These are phyloP conservation scores for Drosophila prolongata DNA, from an alignment of 2,888 invertebrate genomes.

Conservation along the genomic window DNA sequence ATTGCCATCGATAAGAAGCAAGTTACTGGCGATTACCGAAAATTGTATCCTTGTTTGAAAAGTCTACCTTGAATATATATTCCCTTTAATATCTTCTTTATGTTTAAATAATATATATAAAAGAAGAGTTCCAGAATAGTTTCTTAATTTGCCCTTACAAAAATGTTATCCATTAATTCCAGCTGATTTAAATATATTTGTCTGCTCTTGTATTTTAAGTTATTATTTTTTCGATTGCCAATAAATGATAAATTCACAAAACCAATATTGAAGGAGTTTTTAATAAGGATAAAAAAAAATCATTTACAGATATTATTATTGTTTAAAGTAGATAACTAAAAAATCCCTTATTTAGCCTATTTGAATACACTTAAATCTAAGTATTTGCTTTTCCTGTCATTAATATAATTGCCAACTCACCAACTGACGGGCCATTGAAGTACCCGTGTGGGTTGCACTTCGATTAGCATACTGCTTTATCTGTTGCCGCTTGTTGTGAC, in stretches of 20 bases:
- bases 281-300: no score
- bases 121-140: no score
- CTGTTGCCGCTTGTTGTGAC: slow-evolving; percentile 18
- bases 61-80: not conserved
- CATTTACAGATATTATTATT: no score
- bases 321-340: no score
- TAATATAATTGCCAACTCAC: slow-evolving; percentile 23
- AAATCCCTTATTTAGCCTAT: no score
- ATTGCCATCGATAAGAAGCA: slow-evolving; percentile 9
- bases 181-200: no score
- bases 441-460: slow-evolving; percentile 13
- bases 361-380: no score
- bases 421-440: slow-evolving; percentile 1
- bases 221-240: not conserved
- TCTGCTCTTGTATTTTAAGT: not conserved
- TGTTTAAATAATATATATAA: no score
- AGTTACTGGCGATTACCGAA: not conserved
- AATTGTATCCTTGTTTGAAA: not conserved
- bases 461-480: slow-evolving; percentile 31
- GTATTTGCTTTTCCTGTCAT: slow-evolving; percentile 25
- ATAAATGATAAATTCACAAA: not conserved
- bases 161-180: no score
- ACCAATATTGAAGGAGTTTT: no score
- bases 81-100: no score
- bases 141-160: no score